Evolutionary conservation across 2,797 vertebrate genomes (phyloP).

Genomic region (Protonibea diacanthus): DNA sequence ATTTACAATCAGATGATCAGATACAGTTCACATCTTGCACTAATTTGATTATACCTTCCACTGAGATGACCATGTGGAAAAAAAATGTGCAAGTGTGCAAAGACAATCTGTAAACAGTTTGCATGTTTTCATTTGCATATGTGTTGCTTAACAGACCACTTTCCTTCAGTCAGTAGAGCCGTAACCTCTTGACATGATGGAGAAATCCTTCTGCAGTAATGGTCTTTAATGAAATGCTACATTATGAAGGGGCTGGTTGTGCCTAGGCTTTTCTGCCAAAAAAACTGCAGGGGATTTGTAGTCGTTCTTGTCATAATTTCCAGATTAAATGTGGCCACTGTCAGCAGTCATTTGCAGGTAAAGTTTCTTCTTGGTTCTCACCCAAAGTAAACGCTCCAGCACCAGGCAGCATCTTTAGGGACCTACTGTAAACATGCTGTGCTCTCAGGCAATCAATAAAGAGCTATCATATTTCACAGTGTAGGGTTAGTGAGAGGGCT

Average conservation of each 20-base stretch:
- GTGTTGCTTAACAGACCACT: not conserved
- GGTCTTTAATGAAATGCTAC: conserved; percentile 19
- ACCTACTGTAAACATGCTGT: conserved; percentile 49
- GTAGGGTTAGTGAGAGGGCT: conserved; percentile 26
- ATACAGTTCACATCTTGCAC: conserved; percentile 19
- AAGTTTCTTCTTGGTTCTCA: conserved; percentile 36
- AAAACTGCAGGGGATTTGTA: conserved; percentile 2
- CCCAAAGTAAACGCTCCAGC: conserved; percentile 35
- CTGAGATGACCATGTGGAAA: not conserved
- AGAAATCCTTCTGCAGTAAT: conserved; percentile 9
- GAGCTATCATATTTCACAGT: conserved; percentile 61
- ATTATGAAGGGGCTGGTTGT: not conserved
- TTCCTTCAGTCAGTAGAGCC: not conserved
- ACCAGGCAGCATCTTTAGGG: conserved; percentile 33
- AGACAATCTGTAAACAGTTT: conserved; percentile 11
- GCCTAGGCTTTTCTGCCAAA: conserved; percentile 1
- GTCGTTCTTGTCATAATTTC: not conserved
- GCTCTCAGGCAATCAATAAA: conserved; percentile 70
- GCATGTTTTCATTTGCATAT: conserved; percentile 27
- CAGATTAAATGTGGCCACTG: conserved; percentile 15
- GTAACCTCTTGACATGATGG: not conserved
- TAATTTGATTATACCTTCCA: conserved; percentile 14
- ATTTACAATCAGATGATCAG: not conserved
- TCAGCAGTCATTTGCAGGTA: conserved; percentile 25
- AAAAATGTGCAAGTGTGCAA: not conserved